Percentiles rank a stretch among this genome's conserved stretches.
These are phyloP conservation scores for Magallana nippona DNA, from an alignment of 2,888 invertebrate genomes.

Conservation along the genomic window DNA sequence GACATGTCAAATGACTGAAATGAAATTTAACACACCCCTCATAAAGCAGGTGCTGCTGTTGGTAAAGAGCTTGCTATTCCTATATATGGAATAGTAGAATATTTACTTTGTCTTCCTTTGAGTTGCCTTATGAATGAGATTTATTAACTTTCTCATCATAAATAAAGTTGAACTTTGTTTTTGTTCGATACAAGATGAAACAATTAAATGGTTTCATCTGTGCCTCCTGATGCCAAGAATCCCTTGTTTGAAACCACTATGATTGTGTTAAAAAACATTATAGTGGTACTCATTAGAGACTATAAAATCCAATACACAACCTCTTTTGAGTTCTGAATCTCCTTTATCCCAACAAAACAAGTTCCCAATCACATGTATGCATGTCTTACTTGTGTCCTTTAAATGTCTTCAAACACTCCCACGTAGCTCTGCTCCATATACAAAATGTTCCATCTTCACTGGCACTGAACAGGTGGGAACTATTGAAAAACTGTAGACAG, in stretches of 20 bases:
- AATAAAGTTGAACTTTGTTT: too few species aligned
- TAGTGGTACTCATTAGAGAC: too few species aligned
- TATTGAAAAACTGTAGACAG: constrained; percentile 87
- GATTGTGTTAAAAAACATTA: constrained; percentile 80
- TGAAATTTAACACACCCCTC: too few species aligned
- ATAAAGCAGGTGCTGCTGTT: too few species aligned
- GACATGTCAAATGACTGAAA: too few species aligned
- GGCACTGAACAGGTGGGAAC: constrained; percentile 89
- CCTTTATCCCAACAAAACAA: background rate
- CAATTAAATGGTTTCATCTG: constrained; percentile 92
- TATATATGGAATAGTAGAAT: too few species aligned
- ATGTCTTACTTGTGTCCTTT: constrained; percentile 90
- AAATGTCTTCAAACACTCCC: constrained; percentile 89
- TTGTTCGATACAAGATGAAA: constrained; percentile 85
- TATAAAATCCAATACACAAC: too few species aligned
- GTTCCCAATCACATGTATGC: background rate
- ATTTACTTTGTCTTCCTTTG: too few species aligned
- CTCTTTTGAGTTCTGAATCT: too few species aligned
- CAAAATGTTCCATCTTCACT: constrained; percentile 92
- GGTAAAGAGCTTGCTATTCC: too few species aligned
- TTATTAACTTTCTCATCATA: too few species aligned
- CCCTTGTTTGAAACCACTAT: constrained; percentile 85
- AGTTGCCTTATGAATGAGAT: too few species aligned
- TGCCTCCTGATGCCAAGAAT: constrained; percentile 90
- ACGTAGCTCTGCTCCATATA: constrained; percentile 90